Percentiles rank a stretch among this genome's conserved stretches.
Evolutionary conservation across 2,888 invertebrate species (phyloP).

Genomic region (Drosophila leonis): DNA sequence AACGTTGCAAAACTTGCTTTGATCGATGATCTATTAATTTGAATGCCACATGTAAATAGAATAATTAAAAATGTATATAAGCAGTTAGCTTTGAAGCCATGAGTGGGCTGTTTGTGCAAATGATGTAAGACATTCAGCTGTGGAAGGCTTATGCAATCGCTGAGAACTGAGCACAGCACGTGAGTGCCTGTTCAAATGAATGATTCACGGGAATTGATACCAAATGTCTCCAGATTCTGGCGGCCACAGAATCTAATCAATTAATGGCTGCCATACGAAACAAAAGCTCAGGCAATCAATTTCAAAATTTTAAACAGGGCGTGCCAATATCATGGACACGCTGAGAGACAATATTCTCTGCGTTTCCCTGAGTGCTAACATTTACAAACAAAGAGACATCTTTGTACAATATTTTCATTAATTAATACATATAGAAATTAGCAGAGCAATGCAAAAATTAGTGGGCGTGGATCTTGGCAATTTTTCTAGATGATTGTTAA

Average conservation of each 20-base stretch:
- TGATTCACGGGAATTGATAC: slow-evolving; percentile 55
- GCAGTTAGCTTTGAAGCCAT: slow-evolving; percentile 54
- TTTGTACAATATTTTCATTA: slow-evolving; percentile 31
- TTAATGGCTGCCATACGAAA: slow-evolving; percentile 54
- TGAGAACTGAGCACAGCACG: slow-evolving; percentile 10
- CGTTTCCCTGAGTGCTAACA: neutral
- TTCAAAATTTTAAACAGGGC: slow-evolving; percentile 3
- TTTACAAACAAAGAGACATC: slow-evolving; percentile 21
- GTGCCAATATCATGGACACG: neutral
- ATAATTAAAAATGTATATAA: slow-evolving; percentile 29
- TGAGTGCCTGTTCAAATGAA: slow-evolving; percentile 3
- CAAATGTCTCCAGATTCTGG: slow-evolving; percentile 57
- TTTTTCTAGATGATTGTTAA: slow-evolving; percentile 44
- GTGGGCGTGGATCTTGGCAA: slow-evolving; percentile 37
- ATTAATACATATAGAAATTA: slow-evolving; percentile 47
- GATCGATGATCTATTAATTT: slow-evolving; percentile 36
- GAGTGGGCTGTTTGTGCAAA: slow-evolving; percentile 58
- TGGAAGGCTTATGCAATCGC: slow-evolving; percentile 37
- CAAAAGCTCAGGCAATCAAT: slow-evolving; percentile 46
- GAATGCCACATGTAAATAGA: slow-evolving; percentile 25
- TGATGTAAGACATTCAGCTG: slow-evolving; percentile 59
- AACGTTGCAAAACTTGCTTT: slow-evolving; percentile 8
- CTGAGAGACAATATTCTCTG: neutral
- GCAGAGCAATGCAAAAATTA: slow-evolving; percentile 39
- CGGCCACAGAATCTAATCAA: slow-evolving; percentile 55